A percentile compares a stretch with the other conserved stretches of the same genome.
Evolutionary conservation across 2,113 vertebrate genomes (phyloP).

Genomic region (Hiodon tergisus): DNA sequence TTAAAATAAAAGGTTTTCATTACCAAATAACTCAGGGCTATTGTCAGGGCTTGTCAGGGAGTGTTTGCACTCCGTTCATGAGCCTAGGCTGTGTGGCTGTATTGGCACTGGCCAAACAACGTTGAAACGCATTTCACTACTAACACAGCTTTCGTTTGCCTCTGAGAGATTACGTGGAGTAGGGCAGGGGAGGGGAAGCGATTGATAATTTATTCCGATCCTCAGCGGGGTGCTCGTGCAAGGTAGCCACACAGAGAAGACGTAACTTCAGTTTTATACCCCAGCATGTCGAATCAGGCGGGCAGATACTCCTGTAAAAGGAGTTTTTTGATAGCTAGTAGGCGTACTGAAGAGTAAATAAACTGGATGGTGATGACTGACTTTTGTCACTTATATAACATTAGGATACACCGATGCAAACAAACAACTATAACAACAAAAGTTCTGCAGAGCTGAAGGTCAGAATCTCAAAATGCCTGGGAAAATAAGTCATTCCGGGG

Average conservation of each 20-base stretch:
- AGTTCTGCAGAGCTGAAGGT: constrained; percentile 16
- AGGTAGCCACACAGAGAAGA: neutral
- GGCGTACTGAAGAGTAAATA: constrained; percentile 13
- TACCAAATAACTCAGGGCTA: no score
- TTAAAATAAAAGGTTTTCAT: no score
- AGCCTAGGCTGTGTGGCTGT: no score
- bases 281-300: neutral
- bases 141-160: no score
- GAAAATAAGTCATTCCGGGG: constrained; percentile 21
- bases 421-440: constrained; percentile 12
- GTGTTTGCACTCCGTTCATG: no score
- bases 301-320: neutral
- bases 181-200: no score
- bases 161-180: no score
- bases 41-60: no score
- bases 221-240: neutral
- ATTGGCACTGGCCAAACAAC: no score
- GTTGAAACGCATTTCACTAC: no score
- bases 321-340: constrained; percentile 4
- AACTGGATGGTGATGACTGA: constrained; percentile 15
- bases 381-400: constrained; percentile 15
- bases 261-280: neutral
- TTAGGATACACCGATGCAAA: constrained; percentile 2
- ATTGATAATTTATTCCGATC: no score
- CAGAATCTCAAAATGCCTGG: constrained; percentile 16